Base-by-base conservation (phyloP, 2,113 vertebrate genomes). In the Gadus chalcogrammus region DNA sequence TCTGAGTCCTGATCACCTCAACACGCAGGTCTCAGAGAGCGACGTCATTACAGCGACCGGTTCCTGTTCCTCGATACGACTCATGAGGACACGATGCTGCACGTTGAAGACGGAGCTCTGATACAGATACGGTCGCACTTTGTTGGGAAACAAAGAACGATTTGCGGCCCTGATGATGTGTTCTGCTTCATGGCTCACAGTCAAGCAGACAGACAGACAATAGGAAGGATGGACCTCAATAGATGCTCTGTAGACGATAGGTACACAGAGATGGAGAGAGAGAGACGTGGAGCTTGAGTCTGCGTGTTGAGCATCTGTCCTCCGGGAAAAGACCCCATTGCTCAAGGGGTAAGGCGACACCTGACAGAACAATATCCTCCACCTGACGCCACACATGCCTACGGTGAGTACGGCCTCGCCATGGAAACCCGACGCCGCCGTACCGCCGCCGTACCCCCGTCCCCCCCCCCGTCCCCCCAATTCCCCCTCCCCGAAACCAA, bases 271-370 rank as follows among this genome's bases (percentile, higher is more conserved):
- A 48, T 9, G 2, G 42, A 48, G 42, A 7, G 42, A 48, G 42
- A 48, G 42, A 13, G 5, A 48, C 42, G 8, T 13, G 8, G 68
- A 48, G 42, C 42, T 48, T 35, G 4, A 4, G 0, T 48, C 42
- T 48, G 42, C 12, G 9, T 48, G 12, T 48, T 85, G 91, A 89
- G 86, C 78, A 69, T 86, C 74, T 88, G 80, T 87, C 73, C 66
- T 84, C 78, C 76, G 71, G 91, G 89, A 93, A 92, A 89, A 90
- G 88, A 83, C 86, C 89, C 89, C 85, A 83, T 93, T 89, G 85
- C 84, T 92, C 90, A 88, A 86, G 90, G 87, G 79, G 91, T 92
- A 95, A 94, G 79, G 77, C 74, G 87, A 95, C 87, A 89, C 90
- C 89, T 80, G 81, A 82, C 88, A 84, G 76, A 90, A 93, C 91